These are phyloP conservation scores for Plutomurus gul DNA, from an alignment of 1,140 invertebrate species.

Conservation along the genomic window DNA sequence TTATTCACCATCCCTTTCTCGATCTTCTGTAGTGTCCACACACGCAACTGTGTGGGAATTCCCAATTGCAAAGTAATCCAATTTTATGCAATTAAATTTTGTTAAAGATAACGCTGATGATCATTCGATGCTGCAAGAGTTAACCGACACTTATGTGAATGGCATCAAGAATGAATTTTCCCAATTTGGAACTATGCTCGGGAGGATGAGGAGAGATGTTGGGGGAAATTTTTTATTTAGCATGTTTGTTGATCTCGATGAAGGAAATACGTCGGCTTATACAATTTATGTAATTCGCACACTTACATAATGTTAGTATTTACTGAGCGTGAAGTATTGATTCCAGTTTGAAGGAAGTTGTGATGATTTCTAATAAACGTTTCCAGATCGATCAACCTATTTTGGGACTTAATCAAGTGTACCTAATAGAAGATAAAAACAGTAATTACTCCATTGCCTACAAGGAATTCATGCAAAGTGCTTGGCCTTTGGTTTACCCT, in stretches of 20 bases:
- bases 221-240: constrained; percentile 45
- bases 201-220: constrained; percentile 35
- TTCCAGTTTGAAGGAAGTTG: no score
- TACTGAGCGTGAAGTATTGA: no score
- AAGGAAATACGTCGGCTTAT: constrained; percentile 41
- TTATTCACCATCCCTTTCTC: no score
- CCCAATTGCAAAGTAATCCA: no score
- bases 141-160: not conserved
- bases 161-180: constrained; percentile 4
- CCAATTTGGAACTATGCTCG: constrained; percentile 46
- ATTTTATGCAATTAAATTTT: not conserved
- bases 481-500: constrained; percentile 42
- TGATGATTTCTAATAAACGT: no score
- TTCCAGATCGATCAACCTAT: constrained; percentile 48
- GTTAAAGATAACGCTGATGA: not conserved
- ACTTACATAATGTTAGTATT: not conserved
- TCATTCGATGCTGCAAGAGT: not conserved
- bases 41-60: no score
- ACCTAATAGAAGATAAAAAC: constrained; percentile 3
- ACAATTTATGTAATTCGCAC: constrained; percentile 46
- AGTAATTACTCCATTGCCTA: constrained; percentile 29
- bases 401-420: constrained; percentile 27
- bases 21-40: no score
- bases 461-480: constrained; percentile 15
- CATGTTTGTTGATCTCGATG: constrained; percentile 44